Base-by-base conservation (phyloP, 1,140 invertebrate genomes). In the Heliconius hermathena region DNA sequence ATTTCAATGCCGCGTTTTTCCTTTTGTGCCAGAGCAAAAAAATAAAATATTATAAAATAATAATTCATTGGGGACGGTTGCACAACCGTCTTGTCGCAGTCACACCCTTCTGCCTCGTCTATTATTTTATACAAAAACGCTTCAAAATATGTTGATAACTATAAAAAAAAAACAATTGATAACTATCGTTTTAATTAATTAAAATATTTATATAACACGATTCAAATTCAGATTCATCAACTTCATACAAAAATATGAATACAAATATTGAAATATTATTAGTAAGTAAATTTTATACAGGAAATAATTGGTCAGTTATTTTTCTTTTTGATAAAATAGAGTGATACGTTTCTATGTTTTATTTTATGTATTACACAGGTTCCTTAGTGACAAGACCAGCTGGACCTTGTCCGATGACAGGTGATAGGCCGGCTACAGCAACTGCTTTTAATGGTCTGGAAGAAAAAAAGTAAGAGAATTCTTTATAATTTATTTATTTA, bases 361-460 rank as follows among this genome's bases (percentile, higher is more conserved):
- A 6, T n/a, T 22, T 57, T 22, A 18, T 54, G 16, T 26, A 22
- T 16, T 29, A 66, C 29, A 66, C 60, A 66, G 60, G 89, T 22
- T 94, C 91, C 75, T 90, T 91, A 11, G 90, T 87, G 0, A 94
- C 91, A 13, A 93, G 81, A 3, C 91, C 90, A 0, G 93, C 93
- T 1, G 93, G 93, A 1, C 91, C 91, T 81, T 89, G 89, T 5
- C 93, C 93, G 49, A 94, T 79, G 8, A 93, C 81, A 8, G 92
- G 92, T 0, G 89, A 82, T 8, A 92, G 29, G 3, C 91, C 90
- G 26, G 91, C 91, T 9, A 94, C 90, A 0, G 89, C 90, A 16
- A 93, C 89, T 1, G 93, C 91, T 80, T 89, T 89, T 3, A 94
- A 73, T 8, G 93, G 93, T 76, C 93, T 94, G 87, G 72, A 90